These are phyloP conservation scores for Antheraea assamensis DNA, from an alignment of 2,888 invertebrate genomes.

Conservation along the genomic window DNA sequence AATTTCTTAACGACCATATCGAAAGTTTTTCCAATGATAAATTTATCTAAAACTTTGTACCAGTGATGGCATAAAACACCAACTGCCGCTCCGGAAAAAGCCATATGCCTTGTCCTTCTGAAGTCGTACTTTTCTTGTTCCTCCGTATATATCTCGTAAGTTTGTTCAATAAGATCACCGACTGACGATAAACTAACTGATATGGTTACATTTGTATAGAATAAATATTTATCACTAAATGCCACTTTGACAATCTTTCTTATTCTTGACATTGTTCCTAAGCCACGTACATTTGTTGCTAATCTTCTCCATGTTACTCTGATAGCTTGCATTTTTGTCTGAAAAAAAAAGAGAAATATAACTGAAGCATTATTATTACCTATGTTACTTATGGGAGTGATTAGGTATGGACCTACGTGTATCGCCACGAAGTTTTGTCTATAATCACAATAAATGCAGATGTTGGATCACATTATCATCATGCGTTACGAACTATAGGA, in stretches of 20 bases:
- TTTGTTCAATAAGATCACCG: constrained; percentile 93
- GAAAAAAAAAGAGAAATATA: constrained; percentile 36
- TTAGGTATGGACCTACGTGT: too few relatives aligned
- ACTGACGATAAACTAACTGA: constrained; percentile 89
- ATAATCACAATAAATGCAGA: too few relatives aligned
- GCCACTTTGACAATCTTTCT: constrained; percentile 65
- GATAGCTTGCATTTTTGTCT: constrained; percentile 61
- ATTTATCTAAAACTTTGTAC: constrained; percentile 91
- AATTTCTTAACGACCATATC: constrained; percentile 89
- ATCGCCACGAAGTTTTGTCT: too few relatives aligned
- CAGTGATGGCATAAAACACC: constrained; percentile 94
- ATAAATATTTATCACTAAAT: constrained; percentile 86
- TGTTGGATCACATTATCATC: too few relatives aligned
- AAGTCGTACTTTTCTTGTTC: constrained; percentile 83
- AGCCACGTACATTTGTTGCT: constrained; percentile 48
- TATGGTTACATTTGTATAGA: constrained; percentile 91
- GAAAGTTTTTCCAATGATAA: constrained; percentile 87
- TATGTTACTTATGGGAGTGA: too few relatives aligned
- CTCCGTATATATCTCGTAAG: constrained; percentile 87
- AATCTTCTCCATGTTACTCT: constrained; percentile 62
- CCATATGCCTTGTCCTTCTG: constrained; percentile 89
- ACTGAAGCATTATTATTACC: too few relatives aligned
- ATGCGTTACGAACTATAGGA: too few relatives aligned
- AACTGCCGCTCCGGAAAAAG: constrained; percentile 88
- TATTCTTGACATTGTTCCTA: constrained; percentile 41